Conservation (phyloP, 2,113 vertebrate species). For the Elachura formosa region DNA sequence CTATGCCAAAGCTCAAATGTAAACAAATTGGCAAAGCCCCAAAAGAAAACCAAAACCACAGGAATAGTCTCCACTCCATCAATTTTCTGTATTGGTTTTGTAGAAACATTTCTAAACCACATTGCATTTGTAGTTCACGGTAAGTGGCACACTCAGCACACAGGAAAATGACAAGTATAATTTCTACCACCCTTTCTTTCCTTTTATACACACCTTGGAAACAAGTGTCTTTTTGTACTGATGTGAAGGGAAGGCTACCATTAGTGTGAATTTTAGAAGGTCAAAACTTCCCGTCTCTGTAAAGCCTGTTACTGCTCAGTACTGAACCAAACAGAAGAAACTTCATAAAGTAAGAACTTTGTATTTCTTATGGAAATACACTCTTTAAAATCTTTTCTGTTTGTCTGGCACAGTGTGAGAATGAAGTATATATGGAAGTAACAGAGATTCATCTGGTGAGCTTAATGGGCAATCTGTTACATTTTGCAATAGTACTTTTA, state of each 20-base stretch:
- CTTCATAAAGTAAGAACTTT: not conserved
- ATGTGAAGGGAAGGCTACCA: not conserved
- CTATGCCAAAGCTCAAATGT: not conserved
- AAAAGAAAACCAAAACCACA: not conserved
- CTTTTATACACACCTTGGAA: not conserved
- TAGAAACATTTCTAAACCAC: not conserved
- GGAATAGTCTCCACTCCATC: not conserved
- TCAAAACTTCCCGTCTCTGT: not conserved
- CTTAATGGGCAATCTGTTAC: not conserved
- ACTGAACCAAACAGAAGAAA: not conserved
- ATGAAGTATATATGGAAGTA: not conserved
- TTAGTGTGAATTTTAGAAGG: not conserved
- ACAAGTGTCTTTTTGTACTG: not conserved
- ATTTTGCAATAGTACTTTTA: not conserved
- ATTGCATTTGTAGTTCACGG: not conserved
- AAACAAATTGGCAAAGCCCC: not conserved
- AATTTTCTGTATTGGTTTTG: not conserved
- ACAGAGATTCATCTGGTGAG: not conserved
- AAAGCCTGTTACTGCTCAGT: not conserved
- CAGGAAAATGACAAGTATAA: not conserved
- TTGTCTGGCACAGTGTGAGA: not conserved
- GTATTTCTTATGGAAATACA: not conserved
- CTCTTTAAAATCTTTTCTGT: not conserved
- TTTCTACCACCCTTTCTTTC: not conserved
- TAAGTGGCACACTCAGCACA: not conserved